Percentiles rank a stretch among this genome's conserved stretches.
Conservation (phyloP, 92 coral and sea anemone species). For the Heliopora coerulea region DNA sequence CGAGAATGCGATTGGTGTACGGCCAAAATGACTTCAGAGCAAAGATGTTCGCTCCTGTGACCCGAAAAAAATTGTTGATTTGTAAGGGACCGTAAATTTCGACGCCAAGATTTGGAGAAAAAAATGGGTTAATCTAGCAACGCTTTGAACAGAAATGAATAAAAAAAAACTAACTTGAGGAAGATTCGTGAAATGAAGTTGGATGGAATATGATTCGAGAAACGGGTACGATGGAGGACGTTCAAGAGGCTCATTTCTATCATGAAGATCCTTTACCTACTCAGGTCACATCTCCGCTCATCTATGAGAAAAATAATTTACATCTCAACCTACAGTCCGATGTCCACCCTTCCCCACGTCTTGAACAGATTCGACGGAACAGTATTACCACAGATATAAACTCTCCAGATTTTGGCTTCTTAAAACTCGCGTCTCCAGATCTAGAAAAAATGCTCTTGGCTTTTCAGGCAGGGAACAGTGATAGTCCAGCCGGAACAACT, state of each 20-base stretch:
- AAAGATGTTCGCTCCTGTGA: slow-evolving; percentile 7
- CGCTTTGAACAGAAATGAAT: neutral
- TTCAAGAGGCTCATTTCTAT: slow-evolving; percentile 87
- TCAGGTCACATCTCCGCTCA: slow-evolving; percentile 86
- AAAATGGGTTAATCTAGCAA: neutral
- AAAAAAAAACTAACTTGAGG: neutral
- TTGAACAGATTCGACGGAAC: slow-evolving; percentile 79
- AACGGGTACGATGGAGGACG: slow-evolving; percentile 83
- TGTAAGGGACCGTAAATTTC: neutral
- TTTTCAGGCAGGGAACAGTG: slow-evolving; percentile 79
- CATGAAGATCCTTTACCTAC: slow-evolving; percentile 91
- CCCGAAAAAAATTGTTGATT: slow-evolving; percentile 10
- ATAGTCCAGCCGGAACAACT: slow-evolving; percentile 66
- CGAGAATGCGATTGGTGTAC: neutral
- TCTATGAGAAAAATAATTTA: slow-evolving; percentile 78
- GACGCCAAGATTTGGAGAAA: slow-evolving; percentile 15
- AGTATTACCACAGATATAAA: slow-evolving; percentile 82
- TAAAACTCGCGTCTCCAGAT: slow-evolving; percentile 97
- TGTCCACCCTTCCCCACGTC: slow-evolving; percentile 73
- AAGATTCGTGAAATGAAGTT: neutral
- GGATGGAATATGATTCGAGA: slow-evolving; percentile 26
- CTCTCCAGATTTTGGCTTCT: slow-evolving; percentile 93
- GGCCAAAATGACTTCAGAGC: slow-evolving; percentile 24
- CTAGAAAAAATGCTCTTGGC: slow-evolving; percentile 98
- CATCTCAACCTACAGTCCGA: slow-evolving; percentile 82